Base-by-base conservation (phyloP, 2,888 invertebrate species). In the Sinodicranocentrus sp. region DNA sequence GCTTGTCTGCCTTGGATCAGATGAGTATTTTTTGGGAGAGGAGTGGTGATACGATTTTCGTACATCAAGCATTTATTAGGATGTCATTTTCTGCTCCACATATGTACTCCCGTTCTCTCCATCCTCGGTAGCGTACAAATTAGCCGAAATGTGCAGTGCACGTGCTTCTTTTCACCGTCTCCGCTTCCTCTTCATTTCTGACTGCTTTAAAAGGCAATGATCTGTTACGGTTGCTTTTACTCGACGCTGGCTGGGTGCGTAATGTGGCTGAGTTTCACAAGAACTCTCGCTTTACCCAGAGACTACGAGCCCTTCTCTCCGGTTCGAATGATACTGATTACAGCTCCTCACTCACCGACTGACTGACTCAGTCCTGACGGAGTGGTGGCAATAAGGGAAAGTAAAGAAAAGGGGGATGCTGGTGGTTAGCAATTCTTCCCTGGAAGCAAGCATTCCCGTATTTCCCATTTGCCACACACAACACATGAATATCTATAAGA, bases 121-220 rank as follows among this genome's bases (percentile, higher is more conserved):
- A n/a, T n/a, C n/a, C n/a, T n/a, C n/a, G n/a, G n/a, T n/a, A n/a
- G n/a, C n/a, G n/a, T n/a, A n/a, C n/a, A n/a, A n/a, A n/a, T n/a
- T n/a, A n/a, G n/a, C n/a, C n/a, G n/a, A n/a, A 25, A 63, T 63
- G 59, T 59, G 63, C n/a, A 63, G 1, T 28, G 28, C 63, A 63
- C 63, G 63, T 63, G 63, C 63, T 63, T 63, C 17, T 17, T 10
- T 28, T n/a, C n/a, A n/a, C n/a, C n/a, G n/a, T n/a, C n/a, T n/a
- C 48, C 15, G 48, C 26, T 17, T n/a, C 63, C 8, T 28, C 25
- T 59, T 19, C 21, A 13, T 15, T 23, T 6, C 25, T 59, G 59
- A 8, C 25, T 33, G 59, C 25, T 28, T 63, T 8, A 10, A 8
- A 63, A 63, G 33, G 19, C 28, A 63, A 39, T 63, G 63, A 63